phyloP scores from a whole-genome alignment of 2,888 invertebrate species.

The Allophyes oxyacanthae region DNA sequence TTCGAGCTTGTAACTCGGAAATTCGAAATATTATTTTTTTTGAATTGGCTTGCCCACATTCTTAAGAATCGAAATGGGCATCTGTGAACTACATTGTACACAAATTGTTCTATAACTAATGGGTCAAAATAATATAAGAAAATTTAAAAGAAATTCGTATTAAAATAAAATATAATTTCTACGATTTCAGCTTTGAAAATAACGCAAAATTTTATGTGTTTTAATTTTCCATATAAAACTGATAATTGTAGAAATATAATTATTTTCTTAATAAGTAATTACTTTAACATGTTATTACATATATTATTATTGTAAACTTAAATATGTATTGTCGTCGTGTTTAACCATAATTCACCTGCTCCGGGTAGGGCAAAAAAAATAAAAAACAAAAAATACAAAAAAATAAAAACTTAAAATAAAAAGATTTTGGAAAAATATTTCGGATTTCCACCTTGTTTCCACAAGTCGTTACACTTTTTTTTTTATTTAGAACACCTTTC shows the following conservation, averaged over 20 bases:
- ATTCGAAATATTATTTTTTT: slow-evolving; percentile 23
- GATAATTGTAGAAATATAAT: slow-evolving; percentile 67
- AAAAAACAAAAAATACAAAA: slow-evolving; percentile 59
- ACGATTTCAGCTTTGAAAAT: slow-evolving; percentile 77
- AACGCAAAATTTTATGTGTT: slow-evolving; percentile 50
- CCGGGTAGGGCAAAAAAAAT: slow-evolving; percentile 79
- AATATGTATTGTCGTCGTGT: slow-evolving; percentile 84
- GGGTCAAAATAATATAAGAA: neutral
- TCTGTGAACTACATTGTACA: too few relatives aligned
- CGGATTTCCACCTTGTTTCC: slow-evolving; percentile 61
- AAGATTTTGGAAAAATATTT: slow-evolving; percentile 72
- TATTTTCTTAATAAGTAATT: slow-evolving; percentile 54
- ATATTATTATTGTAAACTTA: slow-evolving; percentile 53
- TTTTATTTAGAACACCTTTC: slow-evolving; percentile 32
- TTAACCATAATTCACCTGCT: slow-evolving; percentile 72
- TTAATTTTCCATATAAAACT: slow-evolving; percentile 67
- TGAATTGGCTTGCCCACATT: neutral
- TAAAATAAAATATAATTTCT: slow-evolving; percentile 64
- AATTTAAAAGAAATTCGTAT: slow-evolving; percentile 56
- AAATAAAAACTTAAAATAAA: slow-evolving; percentile 58
- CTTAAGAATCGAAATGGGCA: neutral
- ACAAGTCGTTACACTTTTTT: slow-evolving; percentile 38
- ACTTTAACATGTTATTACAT: slow-evolving; percentile 65
- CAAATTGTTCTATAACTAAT: too few relatives aligned
- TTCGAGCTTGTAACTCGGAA: too few relatives aligned